Evolutionary conservation across 2,113 vertebrate genomes (phyloP).

Genomic region (Bos indicus): DNA sequence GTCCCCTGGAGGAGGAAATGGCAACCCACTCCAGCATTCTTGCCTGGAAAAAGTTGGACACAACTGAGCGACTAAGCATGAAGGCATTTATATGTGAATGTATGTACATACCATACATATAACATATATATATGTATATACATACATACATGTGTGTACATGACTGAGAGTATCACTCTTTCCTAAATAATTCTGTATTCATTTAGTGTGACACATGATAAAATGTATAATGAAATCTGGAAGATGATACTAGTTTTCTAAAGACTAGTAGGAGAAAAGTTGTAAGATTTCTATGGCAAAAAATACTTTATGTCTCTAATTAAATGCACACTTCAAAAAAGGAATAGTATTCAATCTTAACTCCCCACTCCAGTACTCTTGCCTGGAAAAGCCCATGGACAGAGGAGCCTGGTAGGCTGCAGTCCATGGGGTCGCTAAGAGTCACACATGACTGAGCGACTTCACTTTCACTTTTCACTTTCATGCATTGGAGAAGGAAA

Average conservation of each 20-base stretch:
- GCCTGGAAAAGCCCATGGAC: no score
- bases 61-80: not conserved
- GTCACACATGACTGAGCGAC: no score
- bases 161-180: not conserved
- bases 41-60: not conserved
- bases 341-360: not conserved
- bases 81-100: not conserved
- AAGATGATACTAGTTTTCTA: not conserved
- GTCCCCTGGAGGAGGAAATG: not conserved
- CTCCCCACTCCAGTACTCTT: no score
- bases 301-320: not conserved
- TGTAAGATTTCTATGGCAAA: not conserved
- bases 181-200: not conserved
- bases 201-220: not conserved
- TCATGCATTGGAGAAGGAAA: no score
- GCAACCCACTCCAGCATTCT: not conserved
- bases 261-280: not conserved
- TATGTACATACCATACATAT: not conserved
- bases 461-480: no score
- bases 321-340: not conserved
- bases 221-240: not conserved
- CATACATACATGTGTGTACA: not conserved
- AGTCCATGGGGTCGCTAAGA: no score
- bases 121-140: not conserved
- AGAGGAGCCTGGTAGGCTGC: no score